phyloP scores from a whole-genome alignment of 2,888 invertebrate species.

The Hydrotaea diabolus region DNA sequence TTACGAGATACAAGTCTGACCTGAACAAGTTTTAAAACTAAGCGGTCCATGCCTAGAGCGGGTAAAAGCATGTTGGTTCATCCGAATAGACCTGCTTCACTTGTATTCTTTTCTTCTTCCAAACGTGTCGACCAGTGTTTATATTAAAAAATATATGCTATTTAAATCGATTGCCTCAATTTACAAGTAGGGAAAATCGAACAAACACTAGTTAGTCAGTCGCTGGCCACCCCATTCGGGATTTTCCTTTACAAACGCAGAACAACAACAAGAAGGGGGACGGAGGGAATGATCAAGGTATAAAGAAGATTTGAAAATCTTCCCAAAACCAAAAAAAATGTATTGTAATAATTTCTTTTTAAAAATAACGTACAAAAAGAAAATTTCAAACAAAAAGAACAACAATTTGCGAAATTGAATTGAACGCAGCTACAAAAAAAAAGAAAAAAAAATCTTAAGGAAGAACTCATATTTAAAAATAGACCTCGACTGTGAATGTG shows the following conservation, averaged over 20 bases:
- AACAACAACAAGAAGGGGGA: neutral
- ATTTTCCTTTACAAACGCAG: neutral
- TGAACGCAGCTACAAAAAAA: neutral
- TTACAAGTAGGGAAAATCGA: neutral
- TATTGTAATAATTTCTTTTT: constrained; percentile 3
- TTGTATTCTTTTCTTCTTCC: no score
- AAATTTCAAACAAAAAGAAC: neutral
- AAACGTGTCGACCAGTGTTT: no score
- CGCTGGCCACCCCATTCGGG: neutral
- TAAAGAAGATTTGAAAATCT: no score
- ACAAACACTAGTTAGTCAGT: neutral
- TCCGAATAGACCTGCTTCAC: no score
- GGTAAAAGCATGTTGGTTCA: no score
- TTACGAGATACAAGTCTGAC: no score
- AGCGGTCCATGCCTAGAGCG: no score
- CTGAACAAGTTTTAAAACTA: no score
- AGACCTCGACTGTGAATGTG: constrained; percentile 7
- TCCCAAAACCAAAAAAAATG: neutral
- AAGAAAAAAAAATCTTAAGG: neutral
- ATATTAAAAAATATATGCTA: no score
- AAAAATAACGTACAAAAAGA: neutral
- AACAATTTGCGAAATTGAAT: constrained; percentile 15
- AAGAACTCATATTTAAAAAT: constrained; percentile 26
- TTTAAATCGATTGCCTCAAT: neutral
- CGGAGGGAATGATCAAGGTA: neutral